These are phyloP conservation scores for Philonicus albiceps DNA, from an alignment of 2,888 invertebrate genomes.

Conservation along the genomic window DNA sequence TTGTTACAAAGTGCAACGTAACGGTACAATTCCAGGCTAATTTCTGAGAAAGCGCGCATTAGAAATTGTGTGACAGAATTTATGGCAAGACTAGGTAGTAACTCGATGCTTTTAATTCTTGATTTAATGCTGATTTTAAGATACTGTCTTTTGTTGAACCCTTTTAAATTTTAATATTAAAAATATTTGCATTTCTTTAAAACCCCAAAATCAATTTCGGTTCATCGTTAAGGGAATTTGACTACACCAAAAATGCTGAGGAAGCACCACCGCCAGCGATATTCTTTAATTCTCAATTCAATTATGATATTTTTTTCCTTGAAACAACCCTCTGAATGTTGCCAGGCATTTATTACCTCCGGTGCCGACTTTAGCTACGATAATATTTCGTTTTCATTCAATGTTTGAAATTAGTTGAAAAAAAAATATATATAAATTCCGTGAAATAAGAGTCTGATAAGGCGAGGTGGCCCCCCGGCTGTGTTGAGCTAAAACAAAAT, in stretches of 20 bases:
- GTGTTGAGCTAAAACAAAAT: not conserved
- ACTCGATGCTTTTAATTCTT: too few species aligned
- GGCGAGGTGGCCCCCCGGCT: not conserved
- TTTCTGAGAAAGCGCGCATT: too few species aligned
- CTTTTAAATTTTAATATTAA: not conserved
- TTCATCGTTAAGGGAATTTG: not conserved
- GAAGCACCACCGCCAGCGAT: not conserved
- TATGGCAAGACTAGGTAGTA: too few species aligned
- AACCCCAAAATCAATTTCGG: not conserved
- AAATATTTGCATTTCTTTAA: not conserved
- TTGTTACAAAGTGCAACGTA: too few species aligned
- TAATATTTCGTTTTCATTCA: not conserved
- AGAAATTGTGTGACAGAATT: too few species aligned
- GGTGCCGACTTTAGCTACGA: not conserved
- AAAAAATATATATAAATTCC: not conserved
- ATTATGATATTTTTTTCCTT: not conserved
- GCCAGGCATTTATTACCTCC: not conserved
- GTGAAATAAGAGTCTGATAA: not conserved
- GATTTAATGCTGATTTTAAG: not conserved
- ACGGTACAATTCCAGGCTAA: too few species aligned
- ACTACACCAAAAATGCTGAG: not conserved
- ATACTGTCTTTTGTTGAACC: not conserved
- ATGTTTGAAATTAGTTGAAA: not conserved
- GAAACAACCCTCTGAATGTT: not conserved
- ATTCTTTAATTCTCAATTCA: not conserved